Percentiles rank a stretch among this genome's conserved stretches.
Evolutionary conservation across 2,888 invertebrate species (phyloP).

Genomic region (Meandrusa payeni): DNA sequence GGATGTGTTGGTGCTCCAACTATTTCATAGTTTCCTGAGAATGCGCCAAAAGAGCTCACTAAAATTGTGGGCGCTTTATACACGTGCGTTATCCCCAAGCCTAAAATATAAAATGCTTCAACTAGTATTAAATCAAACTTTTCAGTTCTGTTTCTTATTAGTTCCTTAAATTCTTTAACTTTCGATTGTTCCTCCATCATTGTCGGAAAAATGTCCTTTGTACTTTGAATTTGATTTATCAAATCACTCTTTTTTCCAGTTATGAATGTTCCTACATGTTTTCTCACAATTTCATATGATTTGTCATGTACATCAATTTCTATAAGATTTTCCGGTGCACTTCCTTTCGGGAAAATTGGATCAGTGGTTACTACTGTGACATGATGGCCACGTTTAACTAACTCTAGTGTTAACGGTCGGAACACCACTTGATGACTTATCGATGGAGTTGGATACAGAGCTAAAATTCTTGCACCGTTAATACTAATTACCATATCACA

Average conservation of each 20-base stretch:
- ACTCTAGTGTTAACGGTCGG: constrained; percentile 35
- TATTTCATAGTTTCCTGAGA: constrained; percentile 24
- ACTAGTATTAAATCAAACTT: constrained; percentile 38
- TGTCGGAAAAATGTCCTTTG: neutral
- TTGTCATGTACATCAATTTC: constrained; percentile 46
- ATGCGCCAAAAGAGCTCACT: constrained; percentile 37
- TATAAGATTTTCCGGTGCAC: constrained; percentile 35
- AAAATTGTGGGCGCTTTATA: constrained; percentile 41
- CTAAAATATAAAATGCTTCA: constrained; percentile 33
- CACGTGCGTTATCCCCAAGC: constrained; percentile 35
- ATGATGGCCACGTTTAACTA: constrained; percentile 55
- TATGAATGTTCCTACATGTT: too few relatives aligned
- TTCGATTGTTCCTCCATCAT: constrained; percentile 2
- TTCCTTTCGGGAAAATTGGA: neutral
- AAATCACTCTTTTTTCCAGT: neutral
- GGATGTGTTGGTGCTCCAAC: constrained; percentile 36
- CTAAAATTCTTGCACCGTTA: constrained; percentile 37
- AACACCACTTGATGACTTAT: constrained; percentile 14
- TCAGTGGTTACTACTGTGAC: constrained; percentile 44
- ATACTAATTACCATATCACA: too few relatives aligned
- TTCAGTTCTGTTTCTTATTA: constrained; percentile 17
- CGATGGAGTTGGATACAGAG: constrained; percentile 37
- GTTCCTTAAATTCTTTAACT: constrained; percentile 1
- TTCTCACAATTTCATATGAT: constrained; percentile 29
- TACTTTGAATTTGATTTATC: neutral